phyloP scores from a whole-genome alignment of 92 coral and sea anemone species.

The Palythoa caribaeorum region DNA sequence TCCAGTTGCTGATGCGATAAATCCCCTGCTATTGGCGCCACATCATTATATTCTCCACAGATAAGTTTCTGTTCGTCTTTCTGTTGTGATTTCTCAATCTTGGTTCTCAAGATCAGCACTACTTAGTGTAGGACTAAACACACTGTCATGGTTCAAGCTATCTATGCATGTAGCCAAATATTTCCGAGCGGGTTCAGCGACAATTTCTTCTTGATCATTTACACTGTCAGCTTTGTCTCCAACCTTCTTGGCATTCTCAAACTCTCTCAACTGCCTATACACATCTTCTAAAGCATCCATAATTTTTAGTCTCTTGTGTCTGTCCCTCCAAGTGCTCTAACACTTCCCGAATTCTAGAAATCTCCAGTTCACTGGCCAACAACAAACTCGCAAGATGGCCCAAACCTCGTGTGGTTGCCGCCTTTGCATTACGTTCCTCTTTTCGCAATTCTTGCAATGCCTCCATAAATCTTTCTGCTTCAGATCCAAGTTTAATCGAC shows the following conservation, averaged over 20 bases:
- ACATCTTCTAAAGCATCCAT: slow-evolving; percentile 38
- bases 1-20: slow-evolving; percentile 52
- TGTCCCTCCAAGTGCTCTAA: slow-evolving; percentile 34
- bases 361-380: slow-evolving; percentile 1
- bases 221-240: slow-evolving; percentile 54
- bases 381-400: slow-evolving; percentile 13
- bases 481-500: neutral
- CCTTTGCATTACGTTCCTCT: slow-evolving; percentile 40
- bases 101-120: neutral
- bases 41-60: neutral
- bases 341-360: slow-evolving; percentile 19
- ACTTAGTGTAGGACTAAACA: slow-evolving; percentile 16
- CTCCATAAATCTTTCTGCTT: slow-evolving; percentile 11
- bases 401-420: slow-evolving; percentile 23
- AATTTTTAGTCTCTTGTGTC: slow-evolving; percentile 28
- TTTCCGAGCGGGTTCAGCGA: slow-evolving; percentile 24
- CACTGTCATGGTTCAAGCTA: neutral
- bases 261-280: slow-evolving; percentile 32
- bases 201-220: slow-evolving; percentile 36
- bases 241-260: slow-evolving; percentile 26
- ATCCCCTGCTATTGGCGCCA: slow-evolving; percentile 16
- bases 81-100: slow-evolving; percentile 24
- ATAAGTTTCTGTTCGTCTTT: neutral
- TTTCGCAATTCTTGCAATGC: slow-evolving; percentile 29
- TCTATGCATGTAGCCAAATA: slow-evolving; percentile 20